Base-by-base conservation (phyloP, 2,888 invertebrate species). In the Rugalucina vietnamica region DNA sequence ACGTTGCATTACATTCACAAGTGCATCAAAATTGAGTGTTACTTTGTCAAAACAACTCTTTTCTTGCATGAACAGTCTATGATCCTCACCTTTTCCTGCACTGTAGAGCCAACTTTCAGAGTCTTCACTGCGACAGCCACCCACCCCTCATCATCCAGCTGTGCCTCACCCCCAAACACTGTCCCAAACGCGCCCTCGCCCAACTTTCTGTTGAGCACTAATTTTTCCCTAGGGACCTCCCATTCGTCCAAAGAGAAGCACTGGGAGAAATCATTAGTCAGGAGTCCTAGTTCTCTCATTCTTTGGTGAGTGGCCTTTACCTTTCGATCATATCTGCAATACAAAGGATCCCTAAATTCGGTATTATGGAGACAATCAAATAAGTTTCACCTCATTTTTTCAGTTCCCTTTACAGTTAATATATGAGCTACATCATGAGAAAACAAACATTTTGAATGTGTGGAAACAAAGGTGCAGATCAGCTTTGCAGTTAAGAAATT, bases 141-240 rank as follows among this genome's bases (percentile, higher is more conserved):
- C 98, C 98, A 98, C 69, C 97, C 97, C 84, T 96, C 96, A 14
- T 96, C 95, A 32, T 96, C 95, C 78, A 97, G 96, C 89, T 97
- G 96, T 1, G 98, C 97, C 95, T 98, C 98, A 0, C 98, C 98
- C 49, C 98, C 98, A 94, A 98, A 98, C 0, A 98, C 98, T 0
- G 97, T 98, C 10, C 98, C 98, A 94, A 98, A 98, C 0, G 98
- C 98, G 24, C 98, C 98, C 94, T 98, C 97, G 97, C 98, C 93
- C 24, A 94, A 89, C 78, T 93, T 94, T 39, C 94, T 32, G 86
- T 95, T 95, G 5, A 94, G 91, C 29, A 98, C 98, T 37, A 98
- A 97, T 78, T 97, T 96, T 91, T 98, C 97, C 77, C 98, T 96
- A 0, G 97, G 96, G 72, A 98, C 96, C 95, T 98, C 98, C 98